Base-by-base conservation (phyloP, 2,888 invertebrate genomes). In the Lagria hirta region DNA sequence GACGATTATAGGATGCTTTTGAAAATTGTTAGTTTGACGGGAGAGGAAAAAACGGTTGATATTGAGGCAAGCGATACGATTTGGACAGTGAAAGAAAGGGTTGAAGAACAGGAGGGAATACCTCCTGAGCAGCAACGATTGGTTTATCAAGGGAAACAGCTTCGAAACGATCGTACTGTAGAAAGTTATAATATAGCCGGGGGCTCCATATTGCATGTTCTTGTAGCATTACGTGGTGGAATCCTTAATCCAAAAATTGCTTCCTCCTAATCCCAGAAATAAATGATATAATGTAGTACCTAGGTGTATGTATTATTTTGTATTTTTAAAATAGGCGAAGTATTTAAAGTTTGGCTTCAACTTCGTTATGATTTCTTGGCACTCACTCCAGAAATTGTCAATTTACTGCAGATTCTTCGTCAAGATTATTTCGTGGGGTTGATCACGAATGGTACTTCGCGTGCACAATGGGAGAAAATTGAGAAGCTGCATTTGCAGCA, bases 381-480 rank as follows among this genome's bases (percentile, higher is more conserved):
- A 51, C 70, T 88, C 54, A 74, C 82, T 11, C 74, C 81, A 35
- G 86, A 88, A 55, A 82, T 86, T 47, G 75, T 81, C 57, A 77
- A 79, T 49, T 77, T 91, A 61, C 75, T 92, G 49, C 76, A 77
- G 60, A 78, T 81, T 42, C 75, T 91, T 58, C 81, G 84, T 61
- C 78, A 82, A 68, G 81, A 83, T 65, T 91, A 87, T 70, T 76
- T 83, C 55, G 75, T 91, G 58, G 89, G 83, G 55, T 75, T 92
- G 60, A 88, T 91, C 65, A 89, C 90, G 57, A 92, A 92, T 71
- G 91, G 91, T 29, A 86, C 90, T 6, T 88, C 90, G 44, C 80
- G 83, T 50, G 85, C 88, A 18, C 91, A 92, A 72, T 90, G 91
- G 89, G 91, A 92, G 75, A 92, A 92, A 74, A 79, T 92, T 51